phyloP scores from a whole-genome alignment of 2,888 invertebrate species.

The Andrena bicolor region DNA sequence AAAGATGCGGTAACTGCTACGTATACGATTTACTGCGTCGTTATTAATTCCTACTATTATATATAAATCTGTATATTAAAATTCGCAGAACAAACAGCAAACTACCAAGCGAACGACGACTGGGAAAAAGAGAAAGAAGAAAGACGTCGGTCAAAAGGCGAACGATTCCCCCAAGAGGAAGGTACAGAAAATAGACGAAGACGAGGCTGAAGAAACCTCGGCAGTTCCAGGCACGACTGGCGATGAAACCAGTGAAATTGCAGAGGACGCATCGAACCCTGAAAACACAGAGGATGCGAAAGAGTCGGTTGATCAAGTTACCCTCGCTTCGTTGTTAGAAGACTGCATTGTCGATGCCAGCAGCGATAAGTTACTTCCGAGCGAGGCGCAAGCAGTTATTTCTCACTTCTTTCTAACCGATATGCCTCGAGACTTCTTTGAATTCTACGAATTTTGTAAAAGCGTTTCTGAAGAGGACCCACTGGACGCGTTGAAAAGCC shows the following conservation, averaged over 20 bases:
- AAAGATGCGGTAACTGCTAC: slow-evolving; percentile 59
- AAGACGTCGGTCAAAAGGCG: slow-evolving; percentile 7
- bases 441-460: slow-evolving; percentile 92
- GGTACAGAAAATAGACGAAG: slow-evolving; percentile 18
- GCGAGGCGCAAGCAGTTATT: slow-evolving; percentile 83
- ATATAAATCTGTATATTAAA: not conserved
- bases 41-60: not conserved
- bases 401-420: slow-evolving; percentile 92
- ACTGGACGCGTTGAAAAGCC: slow-evolving; percentile 88
- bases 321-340: slow-evolving; percentile 23
- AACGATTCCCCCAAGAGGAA: slow-evolving; percentile 37
- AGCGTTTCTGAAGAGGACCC: slow-evolving; percentile 87
- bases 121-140: slow-evolving; percentile 50
- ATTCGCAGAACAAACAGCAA: slow-evolving; percentile 46
- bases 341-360: slow-evolving; percentile 6
- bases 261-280: not conserved
- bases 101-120: slow-evolving; percentile 32
- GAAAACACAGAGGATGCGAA: not conserved
- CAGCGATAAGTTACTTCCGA: not conserved
- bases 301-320: not conserved
- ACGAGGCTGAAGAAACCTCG: slow-evolving; percentile 20
- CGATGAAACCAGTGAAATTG: not conserved
- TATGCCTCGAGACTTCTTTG: slow-evolving; percentile 96
- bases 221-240: not conserved
- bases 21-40: not conserved